These are phyloP conservation scores for Phymastichus coffea DNA, from an alignment of 1,140 invertebrate species.

Conservation along the genomic window DNA sequence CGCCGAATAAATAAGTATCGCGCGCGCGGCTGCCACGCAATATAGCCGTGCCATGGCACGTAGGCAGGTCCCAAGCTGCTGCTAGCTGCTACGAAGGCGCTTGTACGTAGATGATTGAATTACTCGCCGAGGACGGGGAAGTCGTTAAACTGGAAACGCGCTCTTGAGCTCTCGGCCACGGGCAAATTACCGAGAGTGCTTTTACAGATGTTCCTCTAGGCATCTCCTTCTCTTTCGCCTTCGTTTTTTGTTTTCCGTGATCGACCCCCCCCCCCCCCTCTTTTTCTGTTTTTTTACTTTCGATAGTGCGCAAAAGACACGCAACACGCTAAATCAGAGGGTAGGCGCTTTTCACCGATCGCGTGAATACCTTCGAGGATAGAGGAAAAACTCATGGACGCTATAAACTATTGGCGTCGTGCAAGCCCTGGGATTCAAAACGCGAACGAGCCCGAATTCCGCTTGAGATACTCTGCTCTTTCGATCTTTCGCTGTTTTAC, in stretches of 20 bases:
- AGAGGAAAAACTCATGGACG: too few relatives aligned
- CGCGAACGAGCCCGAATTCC: too few relatives aligned
- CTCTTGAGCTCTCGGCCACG: slow-evolving; percentile 1
- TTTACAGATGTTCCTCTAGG: slow-evolving; percentile 1
- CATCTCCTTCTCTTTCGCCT: neutral
- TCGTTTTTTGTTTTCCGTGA: too few relatives aligned
- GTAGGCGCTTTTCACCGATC: neutral
- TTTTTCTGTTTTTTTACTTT: neutral
- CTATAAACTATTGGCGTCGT: too few relatives aligned
- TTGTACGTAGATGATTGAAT: slow-evolving; percentile 18
- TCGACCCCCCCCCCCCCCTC: too few relatives aligned
- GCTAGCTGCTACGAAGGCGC: too few relatives aligned
- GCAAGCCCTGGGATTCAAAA: too few relatives aligned
- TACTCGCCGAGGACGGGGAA: neutral
- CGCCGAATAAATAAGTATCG: slow-evolving; percentile 17
- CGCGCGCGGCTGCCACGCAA: neutral
- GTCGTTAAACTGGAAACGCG: slow-evolving; percentile 11
- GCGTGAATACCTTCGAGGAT: neutral
- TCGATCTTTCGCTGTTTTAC: too few relatives aligned
- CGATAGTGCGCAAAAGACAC: neutral
- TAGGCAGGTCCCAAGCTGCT: too few relatives aligned
- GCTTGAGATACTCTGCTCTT: too few relatives aligned
- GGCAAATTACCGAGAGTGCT: slow-evolving; percentile 15
- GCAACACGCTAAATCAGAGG: too few relatives aligned
- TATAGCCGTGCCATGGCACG: too few relatives aligned